Percentiles rank a stretch among this genome's conserved stretches.
Evolutionary conservation across 2,113 vertebrate genomes (phyloP).

Genomic region (Megaleporinus macrocephalus): DNA sequence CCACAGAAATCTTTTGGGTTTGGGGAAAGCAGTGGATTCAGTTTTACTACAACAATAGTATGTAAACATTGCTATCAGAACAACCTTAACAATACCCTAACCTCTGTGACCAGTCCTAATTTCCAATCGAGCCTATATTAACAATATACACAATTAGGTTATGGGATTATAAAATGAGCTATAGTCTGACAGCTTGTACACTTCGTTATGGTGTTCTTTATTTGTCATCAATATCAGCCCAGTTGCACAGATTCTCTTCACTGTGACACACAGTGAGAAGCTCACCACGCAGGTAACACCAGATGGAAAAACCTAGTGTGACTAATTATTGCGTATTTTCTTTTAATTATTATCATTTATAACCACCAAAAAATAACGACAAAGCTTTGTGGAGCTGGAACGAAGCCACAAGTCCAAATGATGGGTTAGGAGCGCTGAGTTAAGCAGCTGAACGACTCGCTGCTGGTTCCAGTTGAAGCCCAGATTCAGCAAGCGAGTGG

Average conservation of each 20-base stretch:
- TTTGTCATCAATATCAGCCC: slow-evolving; percentile 42
- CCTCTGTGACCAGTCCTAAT: not conserved
- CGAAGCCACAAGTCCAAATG: slow-evolving; percentile 48
- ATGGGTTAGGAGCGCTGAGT: slow-evolving; percentile 14
- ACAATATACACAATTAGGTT: too few relatives aligned
- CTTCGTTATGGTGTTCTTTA: not conserved
- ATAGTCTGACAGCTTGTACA: too few relatives aligned
- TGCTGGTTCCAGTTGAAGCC: slow-evolving; percentile 9
- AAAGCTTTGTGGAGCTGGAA: slow-evolving; percentile 75
- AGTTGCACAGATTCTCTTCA: slow-evolving; percentile 75
- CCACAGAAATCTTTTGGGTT: not conserved
- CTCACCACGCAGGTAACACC: slow-evolving; percentile 81
- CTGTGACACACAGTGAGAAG: slow-evolving; percentile 81
- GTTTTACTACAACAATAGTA: not conserved
- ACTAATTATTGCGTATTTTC: slow-evolving; percentile 93
- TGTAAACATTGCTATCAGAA: too few relatives aligned
- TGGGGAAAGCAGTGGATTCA: not conserved
- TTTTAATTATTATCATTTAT: slow-evolving; percentile 94
- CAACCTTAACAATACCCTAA: not conserved
- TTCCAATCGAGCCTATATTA: too few relatives aligned
- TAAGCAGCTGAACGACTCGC: not conserved
- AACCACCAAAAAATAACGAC: slow-evolving; percentile 78
- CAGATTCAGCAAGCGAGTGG: not conserved
- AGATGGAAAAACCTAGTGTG: slow-evolving; percentile 92
- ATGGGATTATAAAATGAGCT: too few relatives aligned